phyloP scores from a whole-genome alignment of 2,888 invertebrate genomes.

The Polydrusus tereticollis region DNA sequence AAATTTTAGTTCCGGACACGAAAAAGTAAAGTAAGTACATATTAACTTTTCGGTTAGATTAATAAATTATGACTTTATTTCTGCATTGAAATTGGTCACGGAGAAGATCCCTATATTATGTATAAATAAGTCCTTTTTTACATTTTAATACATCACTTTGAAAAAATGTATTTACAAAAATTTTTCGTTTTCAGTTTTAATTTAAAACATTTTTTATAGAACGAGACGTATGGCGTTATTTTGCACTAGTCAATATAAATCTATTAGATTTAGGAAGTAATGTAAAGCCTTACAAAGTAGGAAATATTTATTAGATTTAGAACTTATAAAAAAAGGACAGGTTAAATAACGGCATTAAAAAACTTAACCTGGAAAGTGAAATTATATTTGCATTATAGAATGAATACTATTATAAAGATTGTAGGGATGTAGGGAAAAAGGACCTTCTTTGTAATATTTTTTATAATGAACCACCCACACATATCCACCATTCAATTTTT shows the following conservation, averaged over 20 bases:
- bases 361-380: too few species aligned
- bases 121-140: constrained; percentile 33
- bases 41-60: neutral
- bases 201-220: constrained; percentile 56
- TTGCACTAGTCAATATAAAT: constrained; percentile 54
- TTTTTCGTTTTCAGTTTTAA: constrained; percentile 54
- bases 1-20: too few species aligned
- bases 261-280: constrained; percentile 53
- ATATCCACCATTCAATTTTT: too few species aligned
- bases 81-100: constrained; percentile 52
- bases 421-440: too few species aligned
- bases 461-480: too few species aligned
- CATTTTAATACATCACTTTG: constrained; percentile 36
- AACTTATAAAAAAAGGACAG: constrained; percentile 27
- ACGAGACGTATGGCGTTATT: constrained; percentile 51
- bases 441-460: too few species aligned
- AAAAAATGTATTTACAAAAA: constrained; percentile 24
- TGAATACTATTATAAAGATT: too few species aligned
- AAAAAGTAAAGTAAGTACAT: too few species aligned
- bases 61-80: constrained; percentile 49
- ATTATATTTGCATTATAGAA: too few species aligned
- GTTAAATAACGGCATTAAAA: too few species aligned
- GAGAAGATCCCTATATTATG: constrained; percentile 35
- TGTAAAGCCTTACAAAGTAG: constrained; percentile 52
- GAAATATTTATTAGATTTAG: constrained; percentile 30